These are phyloP conservation scores for Oscheius myriophilus DNA, from an alignment of 2,888 invertebrate genomes.

Conservation along the genomic window DNA sequence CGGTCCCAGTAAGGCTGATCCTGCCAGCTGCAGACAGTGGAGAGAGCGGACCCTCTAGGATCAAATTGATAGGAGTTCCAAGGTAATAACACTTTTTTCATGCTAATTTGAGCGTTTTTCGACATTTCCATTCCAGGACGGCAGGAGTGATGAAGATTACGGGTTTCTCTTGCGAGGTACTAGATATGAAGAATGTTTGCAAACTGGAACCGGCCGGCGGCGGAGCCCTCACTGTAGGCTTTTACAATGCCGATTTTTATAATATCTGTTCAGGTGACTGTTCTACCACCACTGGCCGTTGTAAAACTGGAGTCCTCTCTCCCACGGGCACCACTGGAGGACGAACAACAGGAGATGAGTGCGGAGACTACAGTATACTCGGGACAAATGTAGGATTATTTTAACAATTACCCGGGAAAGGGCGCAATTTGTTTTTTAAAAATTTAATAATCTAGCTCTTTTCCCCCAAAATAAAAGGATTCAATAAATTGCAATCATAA, in stretches of 20 bases:
- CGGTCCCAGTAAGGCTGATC: conserved; percentile 63
- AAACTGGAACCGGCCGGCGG: conserved; percentile 32
- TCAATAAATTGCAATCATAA: too few species aligned
- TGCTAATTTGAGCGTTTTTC: neutral
- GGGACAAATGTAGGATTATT: conserved; percentile 61
- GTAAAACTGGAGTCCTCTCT: conserved; percentile 53
- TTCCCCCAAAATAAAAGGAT: too few species aligned
- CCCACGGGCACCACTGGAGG: conserved; percentile 62
- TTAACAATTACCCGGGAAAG: neutral
- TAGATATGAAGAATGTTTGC: conserved; percentile 65
- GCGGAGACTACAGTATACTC: conserved; percentile 66
- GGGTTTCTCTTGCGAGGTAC: conserved; percentile 65
- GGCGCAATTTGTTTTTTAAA: too few species aligned
- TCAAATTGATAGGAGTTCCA: conserved; percentile 63
- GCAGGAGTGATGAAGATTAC: conserved; percentile 60
- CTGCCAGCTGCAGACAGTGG: conserved; percentile 52
- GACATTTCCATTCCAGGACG: conserved; percentile 56
- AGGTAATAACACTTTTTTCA: conserved; percentile 32
- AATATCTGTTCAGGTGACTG: conserved; percentile 38
- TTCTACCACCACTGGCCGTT: conserved; percentile 45
- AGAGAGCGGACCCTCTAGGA: conserved; percentile 40
- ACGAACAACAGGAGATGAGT: conserved; percentile 57
- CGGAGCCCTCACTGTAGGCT: conserved; percentile 16
- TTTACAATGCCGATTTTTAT: neutral
- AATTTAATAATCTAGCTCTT: too few species aligned